Evolutionary conservation across 2,113 vertebrate species (phyloP), one percentile per base, ranked within the genome.

Genomic region (Castor canadensis): DNA sequence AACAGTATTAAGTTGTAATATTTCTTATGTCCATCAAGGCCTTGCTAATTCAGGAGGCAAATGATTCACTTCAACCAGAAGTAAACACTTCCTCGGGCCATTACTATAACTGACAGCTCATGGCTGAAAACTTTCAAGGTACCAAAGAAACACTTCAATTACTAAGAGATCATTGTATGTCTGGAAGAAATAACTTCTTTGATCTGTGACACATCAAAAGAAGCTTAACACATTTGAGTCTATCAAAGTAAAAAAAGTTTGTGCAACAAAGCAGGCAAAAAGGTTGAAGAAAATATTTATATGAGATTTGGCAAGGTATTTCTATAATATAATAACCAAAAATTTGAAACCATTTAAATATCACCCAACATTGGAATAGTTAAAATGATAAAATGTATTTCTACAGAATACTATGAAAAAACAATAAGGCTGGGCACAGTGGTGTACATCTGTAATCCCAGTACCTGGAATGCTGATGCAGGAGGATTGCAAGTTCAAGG

Each of bases 1-100:
- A 95, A 77, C 26, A 89, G 43, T 69, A 89, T 83, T 87, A 93
- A 77, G 92, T 5, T 87, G 58, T 80, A 91, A 24, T 95, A 83
- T 94, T 91, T 97, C 75, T 86, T 79, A 56, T 45, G 87, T n/a
- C 76, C 80, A 52, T 82, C 86, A 56, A 77, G 64, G 35, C 62
- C 28, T 87, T 62, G 28, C 13, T 89, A 91, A 87, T 67, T 95
- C 24, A 47, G 49, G 49, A 66, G 13, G 45, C 35, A 96, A 77
- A 73, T 75, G 49, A 89, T 75, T 93, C 87, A 92, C 49, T 79
- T 93, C 32, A 45, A 95, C 83, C 52, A 73, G 35, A 84, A 95
- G 49, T 89, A 83, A 94, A 94, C 75, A 94, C 22, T 56, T 96
- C 80, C 88, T 79, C 9, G 30, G 17, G 67, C 35, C 38, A 82